These are phyloP conservation scores for Datnioides undecimradiatus DNA, from an alignment of 2,113 vertebrate species.

Conservation along the genomic window DNA sequence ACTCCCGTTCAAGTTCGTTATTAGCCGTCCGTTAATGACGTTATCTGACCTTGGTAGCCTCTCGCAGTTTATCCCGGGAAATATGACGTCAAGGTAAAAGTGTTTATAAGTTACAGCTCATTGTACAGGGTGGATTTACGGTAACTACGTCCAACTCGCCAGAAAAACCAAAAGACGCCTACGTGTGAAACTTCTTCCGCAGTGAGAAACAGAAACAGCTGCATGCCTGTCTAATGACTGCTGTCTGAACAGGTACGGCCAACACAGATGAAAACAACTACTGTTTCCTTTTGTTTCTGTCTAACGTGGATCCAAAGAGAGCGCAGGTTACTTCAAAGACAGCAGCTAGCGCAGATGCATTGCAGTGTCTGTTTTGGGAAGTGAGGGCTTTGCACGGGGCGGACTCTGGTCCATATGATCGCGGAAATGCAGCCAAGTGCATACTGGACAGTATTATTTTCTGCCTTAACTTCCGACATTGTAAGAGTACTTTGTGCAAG, in stretches of 20 bases:
- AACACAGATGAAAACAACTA: rapidly evolving
- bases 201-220: background rate
- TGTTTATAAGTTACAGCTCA: background rate
- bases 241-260: background rate
- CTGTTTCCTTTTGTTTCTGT: too few relatives aligned
- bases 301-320: background rate
- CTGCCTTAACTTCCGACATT: background rate
- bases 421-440: constrained; percentile 34
- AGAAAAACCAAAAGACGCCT: background rate
- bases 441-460: background rate
- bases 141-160: background rate
- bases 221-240: background rate
- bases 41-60: too few relatives aligned
- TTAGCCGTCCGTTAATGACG: background rate
- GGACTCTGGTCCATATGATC: background rate
- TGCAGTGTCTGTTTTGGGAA: constrained; percentile 23
- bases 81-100: background rate
- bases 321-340: too few relatives aligned
- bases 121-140: background rate
- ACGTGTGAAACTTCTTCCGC: background rate
- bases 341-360: background rate
- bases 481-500: background rate
- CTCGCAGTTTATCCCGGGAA: background rate
- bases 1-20: too few relatives aligned
- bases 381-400: constrained; percentile 4